These are phyloP conservation scores for Baccha elongata DNA, from an alignment of 2,888 invertebrate genomes.

Conservation along the genomic window DNA sequence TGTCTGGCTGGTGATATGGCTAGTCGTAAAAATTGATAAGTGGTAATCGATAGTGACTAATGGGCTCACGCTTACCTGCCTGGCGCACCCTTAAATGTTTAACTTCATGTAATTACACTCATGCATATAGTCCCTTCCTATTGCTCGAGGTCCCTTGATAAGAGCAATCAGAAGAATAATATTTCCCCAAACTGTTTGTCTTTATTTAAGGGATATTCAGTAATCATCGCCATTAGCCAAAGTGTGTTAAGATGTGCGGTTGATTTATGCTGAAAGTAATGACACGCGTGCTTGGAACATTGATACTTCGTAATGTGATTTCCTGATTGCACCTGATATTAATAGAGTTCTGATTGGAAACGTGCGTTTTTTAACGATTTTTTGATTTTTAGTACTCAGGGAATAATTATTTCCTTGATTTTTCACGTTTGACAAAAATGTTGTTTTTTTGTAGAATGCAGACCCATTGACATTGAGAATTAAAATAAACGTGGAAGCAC, in stretches of 20 bases:
- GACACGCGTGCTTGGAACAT: conserved; percentile 23
- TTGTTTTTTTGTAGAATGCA: no score
- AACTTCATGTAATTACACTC: neutral
- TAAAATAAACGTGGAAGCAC: no score
- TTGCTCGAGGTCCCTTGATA: conserved; percentile 27
- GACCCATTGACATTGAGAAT: no score
- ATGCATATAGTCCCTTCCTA: neutral
- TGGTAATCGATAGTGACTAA: conserved; percentile 64
- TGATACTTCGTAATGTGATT: conserved; percentile 26
- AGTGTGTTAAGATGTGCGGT: conserved; percentile 33
- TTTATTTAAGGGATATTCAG: conserved; percentile 28
- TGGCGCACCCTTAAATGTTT: conserved; percentile 59
- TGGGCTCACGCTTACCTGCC: conserved; percentile 45
- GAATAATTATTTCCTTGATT: no score
- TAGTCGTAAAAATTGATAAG: conserved; percentile 57
- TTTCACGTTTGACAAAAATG: no score
- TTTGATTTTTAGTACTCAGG: neutral
- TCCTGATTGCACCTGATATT: conserved; percentile 20
- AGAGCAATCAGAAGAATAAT: conserved; percentile 12
- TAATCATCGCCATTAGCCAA: conserved; percentile 62
- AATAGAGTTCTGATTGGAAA: neutral
- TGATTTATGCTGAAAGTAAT: conserved; percentile 10
- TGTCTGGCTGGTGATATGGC: conserved; percentile 34
- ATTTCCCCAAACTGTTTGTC: conserved; percentile 7
- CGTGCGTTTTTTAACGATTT: neutral